Evolutionary conservation across 2,797 vertebrate species (phyloP).

Genomic region (Darevskia mixta): DNA sequence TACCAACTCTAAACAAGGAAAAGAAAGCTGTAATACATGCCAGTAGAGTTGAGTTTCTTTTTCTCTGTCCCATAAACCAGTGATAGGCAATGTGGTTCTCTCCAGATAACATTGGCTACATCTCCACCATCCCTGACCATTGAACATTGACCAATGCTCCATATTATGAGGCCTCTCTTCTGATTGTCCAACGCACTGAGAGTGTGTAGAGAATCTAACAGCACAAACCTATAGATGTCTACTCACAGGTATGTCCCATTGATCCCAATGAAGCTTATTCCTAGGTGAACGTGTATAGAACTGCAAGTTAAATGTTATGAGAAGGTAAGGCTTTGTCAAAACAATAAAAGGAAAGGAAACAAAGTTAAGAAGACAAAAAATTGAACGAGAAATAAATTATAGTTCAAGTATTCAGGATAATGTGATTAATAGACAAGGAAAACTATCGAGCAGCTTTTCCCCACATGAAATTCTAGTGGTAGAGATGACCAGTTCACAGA

Average conservation of each 20-base stretch:
- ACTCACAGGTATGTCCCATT: background rate
- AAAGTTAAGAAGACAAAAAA: background rate
- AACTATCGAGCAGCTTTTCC: background rate
- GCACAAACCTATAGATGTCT: background rate
- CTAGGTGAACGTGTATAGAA: background rate
- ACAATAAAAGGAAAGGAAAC: background rate
- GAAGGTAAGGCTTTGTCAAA: background rate
- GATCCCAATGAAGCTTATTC: background rate
- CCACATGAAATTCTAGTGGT: background rate
- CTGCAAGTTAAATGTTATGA: background rate
- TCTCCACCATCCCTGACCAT: background rate
- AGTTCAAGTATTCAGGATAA: background rate
- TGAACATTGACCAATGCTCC: background rate
- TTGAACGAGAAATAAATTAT: background rate
- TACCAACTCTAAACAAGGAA: background rate
- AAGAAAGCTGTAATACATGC: background rate
- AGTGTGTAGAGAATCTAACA: background rate
- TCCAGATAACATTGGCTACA: background rate
- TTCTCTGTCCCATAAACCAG: slow-evolving; percentile 2
- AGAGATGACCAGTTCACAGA: background rate
- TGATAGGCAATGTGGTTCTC: background rate
- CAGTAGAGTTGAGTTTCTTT: background rate
- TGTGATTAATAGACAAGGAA: background rate
- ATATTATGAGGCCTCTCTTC: background rate
- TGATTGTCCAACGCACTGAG: too few relatives aligned